Evolutionary conservation across 2,113 vertebrate genomes (phyloP), one percentile per base, ranked within the genome.

Genomic region (Jacana jacana): DNA sequence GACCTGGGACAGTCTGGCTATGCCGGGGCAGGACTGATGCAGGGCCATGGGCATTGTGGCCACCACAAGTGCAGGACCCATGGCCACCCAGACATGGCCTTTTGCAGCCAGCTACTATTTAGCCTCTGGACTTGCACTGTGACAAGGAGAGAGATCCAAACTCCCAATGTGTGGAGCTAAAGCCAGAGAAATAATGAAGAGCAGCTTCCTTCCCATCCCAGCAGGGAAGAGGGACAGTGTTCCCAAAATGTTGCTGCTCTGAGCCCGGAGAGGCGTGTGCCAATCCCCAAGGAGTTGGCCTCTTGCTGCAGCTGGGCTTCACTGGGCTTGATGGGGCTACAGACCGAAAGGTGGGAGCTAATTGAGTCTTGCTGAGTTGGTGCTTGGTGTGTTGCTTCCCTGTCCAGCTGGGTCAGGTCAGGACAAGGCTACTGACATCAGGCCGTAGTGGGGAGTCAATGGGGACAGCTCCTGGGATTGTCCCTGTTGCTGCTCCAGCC

Each of bases 1-100:
- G 54, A 65, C 9, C 55, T 64, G 58, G 44, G 37, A 22, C 33
- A 42, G 39, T 52, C 55, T 4, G 2, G 19, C 33, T 81, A 58
- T 91, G 30, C 63, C 30, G 57, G 51, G 25, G 40, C 30, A 52
- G 66, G 30, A 39, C 39, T 0, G 1, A 3, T 0, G 1, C n/a
- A 17, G 46, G n/a, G 10, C 42, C 13, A 1, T 6, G 14, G 2
- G 3, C 2, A 5, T 23, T 65, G 81, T 2, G 4, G 48, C 48
- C n/a, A 49, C 39, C 52, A 9, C 0, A 0, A 6, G 5, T 0
- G 0, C 49, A 44, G 93, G 72, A 68, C 12, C 11, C 4, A 1
- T 0, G 7, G 44, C 33, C 35, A 42, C 39, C 10, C 60, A 55
- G 13, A 51, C 19, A 8, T 65, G 44, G 33, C 44, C 28, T 60